These are phyloP conservation scores for Oreamnos americanus DNA, from an alignment of 2,113 vertebrate genomes.

Conservation along the genomic window DNA sequence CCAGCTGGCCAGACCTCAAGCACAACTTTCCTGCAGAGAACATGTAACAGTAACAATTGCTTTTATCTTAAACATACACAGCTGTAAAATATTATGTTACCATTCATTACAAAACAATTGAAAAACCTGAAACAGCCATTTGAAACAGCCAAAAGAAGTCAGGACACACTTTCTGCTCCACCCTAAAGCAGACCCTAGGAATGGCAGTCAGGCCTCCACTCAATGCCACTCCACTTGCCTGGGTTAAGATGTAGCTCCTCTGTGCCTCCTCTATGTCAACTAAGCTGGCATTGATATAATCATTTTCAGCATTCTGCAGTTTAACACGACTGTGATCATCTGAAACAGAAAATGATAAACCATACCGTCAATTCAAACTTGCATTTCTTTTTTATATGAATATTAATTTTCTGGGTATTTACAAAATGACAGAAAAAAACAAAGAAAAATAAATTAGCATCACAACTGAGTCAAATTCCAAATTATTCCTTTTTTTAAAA, in stretches of 20 bases:
- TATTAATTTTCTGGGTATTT: conserved; percentile 1
- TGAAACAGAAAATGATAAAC: conserved; percentile 77
- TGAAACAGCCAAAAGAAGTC: not conserved
- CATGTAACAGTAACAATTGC: not conserved
- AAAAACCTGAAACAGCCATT: conserved; percentile 30
- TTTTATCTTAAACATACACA: conserved; percentile 15
- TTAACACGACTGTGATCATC: conserved; percentile 98
- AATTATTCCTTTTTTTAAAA: not conserved
- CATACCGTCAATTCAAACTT: conserved; percentile 20
- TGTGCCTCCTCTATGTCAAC: conserved; percentile 92
- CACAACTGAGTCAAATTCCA: not conserved
- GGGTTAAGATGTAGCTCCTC: conserved; percentile 95
- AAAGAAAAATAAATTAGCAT: not conserved
- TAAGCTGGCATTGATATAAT: conserved; percentile 98
- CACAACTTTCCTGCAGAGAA: not conserved
- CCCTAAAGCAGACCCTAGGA: not conserved
- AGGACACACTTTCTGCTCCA: not conserved
- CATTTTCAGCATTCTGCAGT: conserved; percentile 92
- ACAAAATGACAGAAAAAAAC: not conserved
- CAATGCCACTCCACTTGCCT: conserved; percentile 83
- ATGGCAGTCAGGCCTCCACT: not conserved
- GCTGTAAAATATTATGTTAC: not conserved
- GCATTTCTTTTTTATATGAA: not conserved
- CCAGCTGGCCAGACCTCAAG: not conserved
- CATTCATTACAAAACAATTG: not conserved